Conservation (phyloP, 2,113 vertebrate genomes). For the Notiomystis cincta region DNA sequence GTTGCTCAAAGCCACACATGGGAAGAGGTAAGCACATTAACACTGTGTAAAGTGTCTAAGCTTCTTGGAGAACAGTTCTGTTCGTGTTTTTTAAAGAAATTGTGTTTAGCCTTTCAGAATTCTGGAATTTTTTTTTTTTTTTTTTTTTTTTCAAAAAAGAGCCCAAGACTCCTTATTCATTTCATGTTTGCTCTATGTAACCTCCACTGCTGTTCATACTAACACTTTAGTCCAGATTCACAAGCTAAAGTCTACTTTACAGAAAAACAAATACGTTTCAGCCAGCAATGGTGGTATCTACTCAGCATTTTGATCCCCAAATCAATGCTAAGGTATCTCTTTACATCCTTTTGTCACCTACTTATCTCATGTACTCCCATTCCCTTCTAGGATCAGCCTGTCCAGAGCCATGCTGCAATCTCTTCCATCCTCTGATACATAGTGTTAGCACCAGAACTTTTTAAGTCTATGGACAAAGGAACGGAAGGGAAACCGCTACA, state of each 20-base stretch:
- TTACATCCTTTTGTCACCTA: neutral
- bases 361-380: neutral
- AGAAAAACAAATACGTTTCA: neutral
- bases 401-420: neutral
- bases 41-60: rapidly evolving
- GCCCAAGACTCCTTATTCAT: neutral
- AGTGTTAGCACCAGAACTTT: neutral
- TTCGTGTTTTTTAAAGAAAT: neutral
- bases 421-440: neutral
- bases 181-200: rapidly evolving
- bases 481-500: neutral
- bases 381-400: neutral
- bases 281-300: neutral
- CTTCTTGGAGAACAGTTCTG: neutral
- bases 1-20: neutral
- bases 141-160: neutral
- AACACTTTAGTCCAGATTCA: neutral
- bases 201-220: neutral
- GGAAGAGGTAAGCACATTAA: neutral
- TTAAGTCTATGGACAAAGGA: neutral
- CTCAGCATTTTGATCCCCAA: neutral
- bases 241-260: neutral
- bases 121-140: neutral
- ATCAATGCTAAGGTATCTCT: neutral
- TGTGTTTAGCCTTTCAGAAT: neutral